Evolutionary conservation across 2,888 invertebrate genomes (phyloP), one percentile per base, ranked within the genome.

Genomic region (Eudasyphora cyanicolor): DNA sequence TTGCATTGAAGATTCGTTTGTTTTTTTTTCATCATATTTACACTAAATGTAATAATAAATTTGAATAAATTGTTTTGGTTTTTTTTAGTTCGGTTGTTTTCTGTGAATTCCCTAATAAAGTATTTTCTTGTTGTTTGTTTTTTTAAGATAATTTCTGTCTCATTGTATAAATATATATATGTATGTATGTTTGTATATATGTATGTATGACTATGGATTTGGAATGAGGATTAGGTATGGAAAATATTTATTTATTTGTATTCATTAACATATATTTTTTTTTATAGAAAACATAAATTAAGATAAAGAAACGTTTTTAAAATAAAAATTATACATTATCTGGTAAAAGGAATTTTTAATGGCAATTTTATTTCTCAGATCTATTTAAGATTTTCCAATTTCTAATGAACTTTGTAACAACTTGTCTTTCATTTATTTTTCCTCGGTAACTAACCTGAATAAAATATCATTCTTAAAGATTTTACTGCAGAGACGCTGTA

Each of bases 31-130:
- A 69, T 32, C 67, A 67, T 60, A 64, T 69, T 79, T 75, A 54
- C 67, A 75, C 62, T 83, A 62, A 67, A 67, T 57, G 69, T 79
- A 51, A 45, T 79, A 67, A 79, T 67, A 70, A 71, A 64, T 38
- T 60, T 75, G 60, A 57, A 38, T 70, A 38, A 51, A 32, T 71
- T 54, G 32, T 67, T 64, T 19, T 62, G 29, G 24, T 29, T 62
- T n/a, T 32, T 62, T 29, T 57, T 5, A 24, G 10, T 57, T 2
- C 24, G 35, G 57, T 57, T 38, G 62, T 35, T 42, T 29, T n/a
- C n/a, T 71, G 54, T 32, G 29, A 51, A 71, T 71, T 71, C 54
- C 70, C 49, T 51, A 71, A 71, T 49, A 49, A 71, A 71, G 54
- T 71, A 51, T 32, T 71, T 51, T 71, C 2, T 49, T 71, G 4